A percentile compares a stretch with the other conserved stretches of the same genome.
Conservation (phyloP, 1,140 invertebrate species). For the Magallana angulata region DNA sequence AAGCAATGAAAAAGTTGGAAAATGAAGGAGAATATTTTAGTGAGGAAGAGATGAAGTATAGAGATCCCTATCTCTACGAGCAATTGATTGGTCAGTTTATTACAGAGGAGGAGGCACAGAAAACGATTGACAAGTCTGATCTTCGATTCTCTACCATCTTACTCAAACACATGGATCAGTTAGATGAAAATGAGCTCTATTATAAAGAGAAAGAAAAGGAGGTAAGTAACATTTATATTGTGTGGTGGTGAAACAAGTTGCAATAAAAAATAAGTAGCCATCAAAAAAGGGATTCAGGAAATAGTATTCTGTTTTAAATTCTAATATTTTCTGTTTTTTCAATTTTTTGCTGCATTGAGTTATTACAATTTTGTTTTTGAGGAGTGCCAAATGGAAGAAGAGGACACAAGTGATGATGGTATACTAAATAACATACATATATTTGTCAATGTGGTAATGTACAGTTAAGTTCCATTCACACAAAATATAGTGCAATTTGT, state of each 20-base stretch:
- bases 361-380: neutral
- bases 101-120: constrained; percentile 86
- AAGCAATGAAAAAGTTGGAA: constrained; percentile 88
- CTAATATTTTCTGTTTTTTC: too few relatives aligned
- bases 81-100: constrained; percentile 92
- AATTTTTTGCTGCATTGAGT: too few relatives aligned
- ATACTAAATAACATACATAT: constrained; percentile 19
- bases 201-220: constrained; percentile 84
- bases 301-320: too few relatives aligned
- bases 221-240: constrained; percentile 69
- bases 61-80: constrained; percentile 93
- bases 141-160: constrained; percentile 79
- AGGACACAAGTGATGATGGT: neutral
- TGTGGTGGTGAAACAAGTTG: neutral
- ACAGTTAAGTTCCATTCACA: too few relatives aligned
- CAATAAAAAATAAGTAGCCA: too few relatives aligned
- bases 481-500: too few relatives aligned
- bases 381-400: constrained; percentile 38
- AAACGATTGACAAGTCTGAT: constrained; percentile 76
- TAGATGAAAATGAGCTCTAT: constrained; percentile 83
- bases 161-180: constrained; percentile 81
- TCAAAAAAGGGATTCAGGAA: too few relatives aligned
- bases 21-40: constrained; percentile 89
- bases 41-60: constrained; percentile 94
- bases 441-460: neutral